Evolutionary conservation across 2,888 invertebrate species (phyloP).

Genomic region (Nephrotoma guestfalica): DNA sequence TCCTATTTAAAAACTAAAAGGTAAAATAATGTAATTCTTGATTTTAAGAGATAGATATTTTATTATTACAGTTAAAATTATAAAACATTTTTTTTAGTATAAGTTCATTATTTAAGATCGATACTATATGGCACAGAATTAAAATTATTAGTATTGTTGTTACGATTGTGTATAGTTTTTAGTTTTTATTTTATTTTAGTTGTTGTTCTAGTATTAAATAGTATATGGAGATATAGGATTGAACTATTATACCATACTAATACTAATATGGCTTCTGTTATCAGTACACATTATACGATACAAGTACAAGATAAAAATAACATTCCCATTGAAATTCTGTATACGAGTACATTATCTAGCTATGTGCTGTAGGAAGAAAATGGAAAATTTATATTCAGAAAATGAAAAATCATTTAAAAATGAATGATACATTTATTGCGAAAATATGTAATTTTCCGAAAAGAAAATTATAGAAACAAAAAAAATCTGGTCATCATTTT

Average conservation of each 20-base stretch:
- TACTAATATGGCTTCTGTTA: neutral
- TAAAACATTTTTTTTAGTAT: neutral
- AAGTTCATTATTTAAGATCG: neutral
- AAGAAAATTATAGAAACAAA: neutral
- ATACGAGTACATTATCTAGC: neutral
- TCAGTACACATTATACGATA: neutral
- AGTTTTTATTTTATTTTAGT: neutral
- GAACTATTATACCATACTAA: neutral
- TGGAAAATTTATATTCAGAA: neutral
- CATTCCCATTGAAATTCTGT: neutral
- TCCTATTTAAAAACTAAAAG: neutral
- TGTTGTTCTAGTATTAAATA: neutral
- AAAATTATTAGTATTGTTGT: neutral
- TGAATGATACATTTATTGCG: neutral
- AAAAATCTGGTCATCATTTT: neutral
- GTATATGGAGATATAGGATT: neutral
- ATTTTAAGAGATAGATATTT: neutral
- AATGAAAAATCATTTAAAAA: neutral
- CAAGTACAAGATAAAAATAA: neutral
- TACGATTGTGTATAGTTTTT: neutral
- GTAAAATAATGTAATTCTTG: neutral
- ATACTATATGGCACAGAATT: neutral
- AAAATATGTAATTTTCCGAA: neutral
- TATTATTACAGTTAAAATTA: neutral
- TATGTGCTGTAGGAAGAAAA: neutral